A percentile compares a stretch with the other conserved stretches of the same genome.
Evolutionary conservation across 2,797 vertebrate species (phyloP).

Genomic region (Siniperca scherzeri): DNA sequence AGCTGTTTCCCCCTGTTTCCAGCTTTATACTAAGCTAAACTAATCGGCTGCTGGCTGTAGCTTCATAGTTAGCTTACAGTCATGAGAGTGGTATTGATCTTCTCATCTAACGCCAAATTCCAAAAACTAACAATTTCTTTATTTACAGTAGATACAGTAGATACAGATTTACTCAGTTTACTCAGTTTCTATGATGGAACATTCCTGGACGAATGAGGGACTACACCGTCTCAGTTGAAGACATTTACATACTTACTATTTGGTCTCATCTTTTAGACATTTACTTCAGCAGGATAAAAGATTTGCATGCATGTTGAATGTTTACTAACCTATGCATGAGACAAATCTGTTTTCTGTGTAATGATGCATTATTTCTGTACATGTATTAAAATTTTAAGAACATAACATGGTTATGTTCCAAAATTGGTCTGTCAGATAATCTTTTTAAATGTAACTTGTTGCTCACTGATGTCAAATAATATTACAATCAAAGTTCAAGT

Average conservation of each 20-base stretch:
- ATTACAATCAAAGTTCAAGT: slow-evolving; percentile 13
- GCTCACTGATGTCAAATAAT: slow-evolving; percentile 26
- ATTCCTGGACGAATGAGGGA: too few relatives aligned
- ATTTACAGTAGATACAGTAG: not conserved
- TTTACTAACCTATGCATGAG: slow-evolving; percentile 10
- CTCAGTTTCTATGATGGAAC: too few relatives aligned
- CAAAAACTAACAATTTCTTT: not conserved
- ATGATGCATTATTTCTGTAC: slow-evolving; percentile 3
- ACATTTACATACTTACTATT: not conserved
- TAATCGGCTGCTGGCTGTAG: not conserved
- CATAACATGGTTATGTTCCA: not conserved
- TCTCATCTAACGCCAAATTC: not conserved
- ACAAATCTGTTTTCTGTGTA: not conserved
- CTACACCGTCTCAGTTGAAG: not conserved
- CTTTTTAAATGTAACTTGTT: slow-evolving; percentile 28
- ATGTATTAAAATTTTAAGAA: not conserved
- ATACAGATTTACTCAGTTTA: not conserved
- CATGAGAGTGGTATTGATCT: not conserved
- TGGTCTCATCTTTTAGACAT: not conserved
- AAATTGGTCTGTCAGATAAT: slow-evolving; percentile 12
- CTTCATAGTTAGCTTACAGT: not conserved
- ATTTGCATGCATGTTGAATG: not conserved
- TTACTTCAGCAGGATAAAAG: not conserved
- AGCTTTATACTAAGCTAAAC: not conserved
- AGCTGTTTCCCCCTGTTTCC: not conserved